Evolutionary conservation across 2,113 vertebrate species (phyloP).

Genomic region (Thalassoma bifasciatum): DNA sequence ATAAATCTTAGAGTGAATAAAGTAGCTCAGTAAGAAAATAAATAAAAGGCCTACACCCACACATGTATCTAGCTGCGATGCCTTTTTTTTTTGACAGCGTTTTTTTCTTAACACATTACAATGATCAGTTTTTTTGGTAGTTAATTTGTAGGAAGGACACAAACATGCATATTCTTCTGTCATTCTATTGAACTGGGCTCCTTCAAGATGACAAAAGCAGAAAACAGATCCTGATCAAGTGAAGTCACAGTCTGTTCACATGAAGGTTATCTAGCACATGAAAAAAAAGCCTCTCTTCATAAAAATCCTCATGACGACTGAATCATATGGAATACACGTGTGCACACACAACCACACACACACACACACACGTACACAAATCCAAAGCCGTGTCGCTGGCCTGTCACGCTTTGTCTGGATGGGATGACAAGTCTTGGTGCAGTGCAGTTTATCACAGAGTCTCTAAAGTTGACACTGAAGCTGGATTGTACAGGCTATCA

Average conservation of each 20-base stretch:
- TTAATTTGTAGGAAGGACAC: slow-evolving; percentile 1
- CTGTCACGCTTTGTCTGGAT: slow-evolving; percentile 52
- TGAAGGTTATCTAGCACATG: slow-evolving; percentile 3
- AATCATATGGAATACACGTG: not conserved
- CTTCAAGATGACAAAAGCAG: not conserved
- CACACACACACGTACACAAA: slow-evolving; percentile 7
- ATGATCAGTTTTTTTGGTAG: slow-evolving; percentile 4
- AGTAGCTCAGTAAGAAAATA: not conserved
- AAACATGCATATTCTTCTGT: not conserved
- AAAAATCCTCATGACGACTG: not conserved
- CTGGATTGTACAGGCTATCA: slow-evolving; percentile 46
- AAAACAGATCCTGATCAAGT: slow-evolving; percentile 8
- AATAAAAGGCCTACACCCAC: slow-evolving; percentile 10
- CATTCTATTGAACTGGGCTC: not conserved
- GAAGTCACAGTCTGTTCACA: slow-evolving; percentile 16
- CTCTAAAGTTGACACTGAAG: slow-evolving; percentile 54
- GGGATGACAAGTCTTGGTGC: slow-evolving; percentile 54
- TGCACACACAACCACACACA: slow-evolving; percentile 1
- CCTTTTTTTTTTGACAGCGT: not conserved
- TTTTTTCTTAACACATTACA: not conserved
- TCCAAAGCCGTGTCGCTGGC: slow-evolving; percentile 9
- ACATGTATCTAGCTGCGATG: not conserved
- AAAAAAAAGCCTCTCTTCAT: not conserved
- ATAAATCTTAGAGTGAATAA: not conserved
- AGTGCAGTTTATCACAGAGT: slow-evolving; percentile 62